Evolutionary conservation across 1,140 invertebrate species (phyloP).

Genomic region (Ceratina australensis): DNA sequence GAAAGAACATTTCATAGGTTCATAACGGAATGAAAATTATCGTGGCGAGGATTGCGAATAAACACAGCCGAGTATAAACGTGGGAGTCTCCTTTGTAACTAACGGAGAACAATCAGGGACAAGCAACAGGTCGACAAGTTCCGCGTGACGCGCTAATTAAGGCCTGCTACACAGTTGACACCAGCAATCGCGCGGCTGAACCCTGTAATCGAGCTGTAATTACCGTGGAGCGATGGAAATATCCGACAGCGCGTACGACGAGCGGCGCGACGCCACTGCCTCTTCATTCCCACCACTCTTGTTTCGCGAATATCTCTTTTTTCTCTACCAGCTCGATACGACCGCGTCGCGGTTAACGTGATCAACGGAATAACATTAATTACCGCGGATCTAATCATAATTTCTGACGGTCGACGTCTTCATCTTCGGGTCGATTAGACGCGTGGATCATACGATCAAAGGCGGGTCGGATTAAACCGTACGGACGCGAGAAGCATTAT

Average conservation of each 20-base stretch:
- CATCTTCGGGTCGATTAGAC: slow-evolving; percentile 24
- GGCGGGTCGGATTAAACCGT: background rate
- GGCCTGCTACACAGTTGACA: slow-evolving; percentile 33
- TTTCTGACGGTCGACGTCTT: background rate
- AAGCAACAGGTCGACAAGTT: slow-evolving; percentile 61
- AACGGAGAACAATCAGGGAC: slow-evolving; percentile 7
- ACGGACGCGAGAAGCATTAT: slow-evolving; percentile 3
- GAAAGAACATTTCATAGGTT: no score
- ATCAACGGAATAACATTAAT: background rate
- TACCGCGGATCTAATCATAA: background rate
- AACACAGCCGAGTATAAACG: no score
- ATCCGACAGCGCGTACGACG: slow-evolving; percentile 18
- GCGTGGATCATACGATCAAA: background rate
- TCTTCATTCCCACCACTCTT: background rate
- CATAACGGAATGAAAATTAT: no score
- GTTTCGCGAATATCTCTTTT: slow-evolving; percentile 5
- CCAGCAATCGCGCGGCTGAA: slow-evolving; percentile 27
- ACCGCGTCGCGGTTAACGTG: background rate
- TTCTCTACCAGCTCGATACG: background rate
- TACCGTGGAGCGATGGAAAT: slow-evolving; percentile 54
- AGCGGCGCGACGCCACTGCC: no score
- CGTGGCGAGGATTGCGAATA: no score
- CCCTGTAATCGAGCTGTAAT: slow-evolving; percentile 63
- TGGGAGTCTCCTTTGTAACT: background rate
- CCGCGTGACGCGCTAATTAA: slow-evolving; percentile 60